Conservation (phyloP, 2,113 vertebrate species). For the Oryzias javanicus region DNA sequence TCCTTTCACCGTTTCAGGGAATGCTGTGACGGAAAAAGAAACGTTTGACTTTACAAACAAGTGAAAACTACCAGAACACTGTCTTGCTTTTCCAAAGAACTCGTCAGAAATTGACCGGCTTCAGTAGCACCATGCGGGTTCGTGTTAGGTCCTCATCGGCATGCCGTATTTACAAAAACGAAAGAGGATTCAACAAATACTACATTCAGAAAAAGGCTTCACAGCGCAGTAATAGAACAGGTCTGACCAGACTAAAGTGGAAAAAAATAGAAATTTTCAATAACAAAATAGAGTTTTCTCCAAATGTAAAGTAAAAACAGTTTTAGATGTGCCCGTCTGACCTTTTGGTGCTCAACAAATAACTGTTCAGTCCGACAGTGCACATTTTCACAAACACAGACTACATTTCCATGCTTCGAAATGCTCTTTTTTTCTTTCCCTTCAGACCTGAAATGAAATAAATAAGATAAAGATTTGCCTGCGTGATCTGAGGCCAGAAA, state of each 20-base stretch:
- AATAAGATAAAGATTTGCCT: neutral
- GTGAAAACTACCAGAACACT: constrained; percentile 19
- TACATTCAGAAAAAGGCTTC: constrained; percentile 77
- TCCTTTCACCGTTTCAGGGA: constrained; percentile 48
- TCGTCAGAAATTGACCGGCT: constrained; percentile 45
- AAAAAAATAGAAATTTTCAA: constrained; percentile 75
- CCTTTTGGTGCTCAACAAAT: constrained; percentile 51
- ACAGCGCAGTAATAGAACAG: constrained; percentile 62
- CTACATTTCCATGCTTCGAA: constrained; percentile 39
- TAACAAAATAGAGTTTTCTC: constrained; percentile 79
- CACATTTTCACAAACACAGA: constrained; percentile 54
- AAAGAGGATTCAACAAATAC: constrained; percentile 46
- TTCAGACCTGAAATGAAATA: neutral
- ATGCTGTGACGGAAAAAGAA: neutral
- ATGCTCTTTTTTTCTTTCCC: constrained; percentile 30
- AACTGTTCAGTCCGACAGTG: constrained; percentile 57
- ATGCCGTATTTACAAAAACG: constrained; percentile 75
- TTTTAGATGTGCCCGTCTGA: constrained; percentile 54
- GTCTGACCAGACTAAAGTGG: constrained; percentile 62
- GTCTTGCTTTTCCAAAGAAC: constrained; percentile 37
- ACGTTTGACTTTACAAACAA: constrained; percentile 13
- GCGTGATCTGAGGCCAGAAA: constrained; percentile 10
- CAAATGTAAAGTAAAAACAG: constrained; percentile 64
- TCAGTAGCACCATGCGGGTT: constrained; percentile 71
- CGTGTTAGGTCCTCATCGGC: constrained; percentile 56